phyloP scores from a whole-genome alignment of 1,140 invertebrate genomes.

The Magallana ariakensis region DNA sequence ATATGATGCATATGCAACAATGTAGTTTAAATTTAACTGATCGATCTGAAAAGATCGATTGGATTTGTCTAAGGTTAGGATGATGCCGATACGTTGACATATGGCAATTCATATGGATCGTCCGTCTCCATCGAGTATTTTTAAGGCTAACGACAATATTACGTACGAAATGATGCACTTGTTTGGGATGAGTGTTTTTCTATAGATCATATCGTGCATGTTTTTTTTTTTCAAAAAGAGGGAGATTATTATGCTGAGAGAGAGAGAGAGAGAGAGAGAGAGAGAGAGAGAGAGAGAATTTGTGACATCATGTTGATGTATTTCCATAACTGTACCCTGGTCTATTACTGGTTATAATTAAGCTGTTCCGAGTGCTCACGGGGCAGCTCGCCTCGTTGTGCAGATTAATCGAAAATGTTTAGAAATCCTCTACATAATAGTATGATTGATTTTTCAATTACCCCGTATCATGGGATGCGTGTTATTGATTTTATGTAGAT shows the following conservation, averaged over 20 bases:
- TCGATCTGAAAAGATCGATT: not conserved
- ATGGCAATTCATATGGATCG: not conserved
- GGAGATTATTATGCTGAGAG: too few species aligned
- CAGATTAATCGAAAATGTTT: conserved; percentile 6
- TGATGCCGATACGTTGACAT: not conserved
- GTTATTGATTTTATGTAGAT: conserved; percentile 29
- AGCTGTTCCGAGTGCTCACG: not conserved
- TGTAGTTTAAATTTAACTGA: not conserved
- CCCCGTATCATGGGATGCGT: conserved; percentile 15
- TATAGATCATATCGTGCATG: too few species aligned
- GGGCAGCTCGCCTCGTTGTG: not conserved
- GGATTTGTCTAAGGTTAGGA: not conserved
- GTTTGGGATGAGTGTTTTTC: too few species aligned
- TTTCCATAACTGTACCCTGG: not conserved
- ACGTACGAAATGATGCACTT: too few species aligned
- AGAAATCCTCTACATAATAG: conserved; percentile 9
- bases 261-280: too few species aligned
- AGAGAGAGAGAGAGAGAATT: not conserved
- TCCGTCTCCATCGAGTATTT: not conserved
- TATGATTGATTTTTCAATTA: conserved; percentile 29
- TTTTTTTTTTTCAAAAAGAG: too few species aligned
- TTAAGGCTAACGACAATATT: too few species aligned
- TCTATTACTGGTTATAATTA: not conserved
- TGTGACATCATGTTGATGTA: not conserved
- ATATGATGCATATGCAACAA: too few species aligned